phyloP scores from a whole-genome alignment of 2,797 vertebrate species.

The Dendrocincla tyrannina region DNA sequence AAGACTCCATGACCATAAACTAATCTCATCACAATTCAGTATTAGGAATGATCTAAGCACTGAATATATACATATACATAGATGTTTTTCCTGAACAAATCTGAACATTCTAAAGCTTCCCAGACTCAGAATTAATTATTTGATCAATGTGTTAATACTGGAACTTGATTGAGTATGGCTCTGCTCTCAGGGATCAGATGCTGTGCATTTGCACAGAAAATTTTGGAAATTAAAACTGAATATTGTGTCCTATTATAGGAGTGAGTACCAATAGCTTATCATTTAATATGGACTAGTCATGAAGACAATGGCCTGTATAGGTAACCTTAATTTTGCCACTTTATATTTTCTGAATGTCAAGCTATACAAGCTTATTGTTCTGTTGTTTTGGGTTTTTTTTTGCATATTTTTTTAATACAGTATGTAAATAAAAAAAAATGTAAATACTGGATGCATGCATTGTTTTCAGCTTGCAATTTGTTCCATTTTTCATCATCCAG shows the following conservation, averaged over 20 bases:
- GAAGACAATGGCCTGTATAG: not conserved
- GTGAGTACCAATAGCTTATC: not conserved
- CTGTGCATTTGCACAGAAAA: fast-evolving
- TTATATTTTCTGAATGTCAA: not conserved
- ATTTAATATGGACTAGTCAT: not conserved
- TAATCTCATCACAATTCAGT: not conserved
- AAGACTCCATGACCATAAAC: not conserved
- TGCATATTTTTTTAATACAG: not conserved
- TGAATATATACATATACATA: too few relatives aligned
- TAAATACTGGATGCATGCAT: not conserved
- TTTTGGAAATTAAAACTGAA: not conserved
- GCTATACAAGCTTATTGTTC: not conserved
- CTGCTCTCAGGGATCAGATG: not conserved
- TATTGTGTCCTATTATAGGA: not conserved
- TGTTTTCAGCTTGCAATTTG: constrained; percentile 44
- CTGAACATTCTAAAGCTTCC: not conserved
- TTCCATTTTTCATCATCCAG: constrained; percentile 8
- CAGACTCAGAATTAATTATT: not conserved
- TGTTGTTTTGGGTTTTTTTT: not conserved
- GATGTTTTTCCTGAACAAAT: not conserved
- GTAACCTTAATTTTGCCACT: not conserved
- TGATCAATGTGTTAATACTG: not conserved
- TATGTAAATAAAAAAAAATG: not conserved
- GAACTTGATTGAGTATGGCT: fast-evolving
- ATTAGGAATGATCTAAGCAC: not conserved